A percentile compares a stretch with the other conserved stretches of the same genome.
phyloP scores from a whole-genome alignment of 53 echinoderm and acorn worm genomes.

The Actinopyga echinites region DNA sequence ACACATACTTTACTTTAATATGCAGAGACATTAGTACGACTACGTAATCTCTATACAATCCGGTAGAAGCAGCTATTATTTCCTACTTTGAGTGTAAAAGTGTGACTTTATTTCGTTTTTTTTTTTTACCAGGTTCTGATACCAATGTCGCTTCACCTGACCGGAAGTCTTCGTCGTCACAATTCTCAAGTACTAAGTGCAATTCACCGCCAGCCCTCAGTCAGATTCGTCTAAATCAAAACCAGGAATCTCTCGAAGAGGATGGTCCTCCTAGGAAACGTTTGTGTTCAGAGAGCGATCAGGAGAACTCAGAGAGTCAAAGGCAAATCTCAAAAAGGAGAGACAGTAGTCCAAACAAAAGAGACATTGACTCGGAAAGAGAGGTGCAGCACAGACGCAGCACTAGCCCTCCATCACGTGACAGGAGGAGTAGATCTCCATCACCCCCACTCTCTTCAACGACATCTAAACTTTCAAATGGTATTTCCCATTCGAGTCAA shows the following conservation, averaged over 20 bases:
- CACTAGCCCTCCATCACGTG: constrained; percentile 10
- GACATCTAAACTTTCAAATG: constrained; percentile 11
- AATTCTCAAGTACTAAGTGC: constrained; percentile 25
- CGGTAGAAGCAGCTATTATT: no score
- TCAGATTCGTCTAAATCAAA: background rate
- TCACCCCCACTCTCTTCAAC: constrained; percentile 19
- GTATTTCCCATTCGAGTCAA: constrained; percentile 16
- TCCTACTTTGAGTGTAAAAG: no score
- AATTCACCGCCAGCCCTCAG: constrained; percentile 6
- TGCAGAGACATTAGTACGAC: no score
- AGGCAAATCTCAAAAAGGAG: background rate
- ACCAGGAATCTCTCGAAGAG: constrained; percentile 7
- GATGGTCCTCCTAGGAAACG: constrained; percentile 32
- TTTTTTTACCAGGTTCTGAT: background rate
- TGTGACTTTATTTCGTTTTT: no score
- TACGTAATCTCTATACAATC: no score
- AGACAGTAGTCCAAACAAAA: constrained; percentile 23
- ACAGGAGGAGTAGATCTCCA: constrained; percentile 18
- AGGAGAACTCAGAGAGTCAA: background rate
- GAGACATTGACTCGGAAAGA: constrained; percentile 8
- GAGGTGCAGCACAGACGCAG: constrained; percentile 5
- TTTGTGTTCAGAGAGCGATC: constrained; percentile 20
- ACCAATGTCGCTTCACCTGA: background rate
- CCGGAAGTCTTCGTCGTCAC: constrained; percentile 12
- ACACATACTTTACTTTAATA: no score